Conservation (phyloP, 2,888 invertebrate species). For the Mechanitis messenoides region DNA sequence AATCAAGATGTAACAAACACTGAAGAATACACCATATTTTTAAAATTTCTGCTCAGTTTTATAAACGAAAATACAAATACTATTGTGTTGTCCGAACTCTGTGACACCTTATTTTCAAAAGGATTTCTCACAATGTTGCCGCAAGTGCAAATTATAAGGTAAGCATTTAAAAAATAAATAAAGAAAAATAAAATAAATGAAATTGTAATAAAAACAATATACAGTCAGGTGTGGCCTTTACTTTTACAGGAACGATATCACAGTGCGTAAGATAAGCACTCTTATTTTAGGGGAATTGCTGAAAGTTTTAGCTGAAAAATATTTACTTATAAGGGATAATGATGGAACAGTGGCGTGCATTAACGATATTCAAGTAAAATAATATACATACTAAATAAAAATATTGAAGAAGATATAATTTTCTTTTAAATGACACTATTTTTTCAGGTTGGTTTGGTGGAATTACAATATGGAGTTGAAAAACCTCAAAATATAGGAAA, state of each 20-base stretch:
- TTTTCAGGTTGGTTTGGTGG: constrained; percentile 60
- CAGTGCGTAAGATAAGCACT: constrained; percentile 59
- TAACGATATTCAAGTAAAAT: constrained; percentile 58
- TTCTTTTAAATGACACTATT: neutral
- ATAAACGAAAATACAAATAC: constrained; percentile 42
- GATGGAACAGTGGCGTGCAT: constrained; percentile 38
- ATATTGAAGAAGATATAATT: neutral
- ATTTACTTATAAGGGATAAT: constrained; percentile 43
- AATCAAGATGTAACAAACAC: constrained; percentile 50
- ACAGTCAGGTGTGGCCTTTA: neutral
- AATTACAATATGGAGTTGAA: constrained; percentile 59
- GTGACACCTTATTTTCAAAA: constrained; percentile 54
- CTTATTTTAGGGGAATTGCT: constrained; percentile 60
- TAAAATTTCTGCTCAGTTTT: constrained; percentile 53
- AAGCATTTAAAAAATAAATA: constrained; percentile 10
- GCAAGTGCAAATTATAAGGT: constrained; percentile 57
- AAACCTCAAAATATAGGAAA: constrained; percentile 51
- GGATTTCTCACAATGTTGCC: constrained; percentile 60
- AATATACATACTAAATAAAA: neutral
- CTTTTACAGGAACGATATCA: constrained; percentile 48
- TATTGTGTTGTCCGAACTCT: constrained; percentile 46
- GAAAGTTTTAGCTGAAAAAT: constrained; percentile 55
- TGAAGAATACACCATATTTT: constrained; percentile 56
- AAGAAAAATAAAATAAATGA: too few relatives aligned
- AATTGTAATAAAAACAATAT: too few relatives aligned